A percentile compares a stretch with the other conserved stretches of the same genome.
These are phyloP conservation scores for Catocala nupta DNA, from an alignment of 2,888 invertebrate genomes.

Conservation along the genomic window DNA sequence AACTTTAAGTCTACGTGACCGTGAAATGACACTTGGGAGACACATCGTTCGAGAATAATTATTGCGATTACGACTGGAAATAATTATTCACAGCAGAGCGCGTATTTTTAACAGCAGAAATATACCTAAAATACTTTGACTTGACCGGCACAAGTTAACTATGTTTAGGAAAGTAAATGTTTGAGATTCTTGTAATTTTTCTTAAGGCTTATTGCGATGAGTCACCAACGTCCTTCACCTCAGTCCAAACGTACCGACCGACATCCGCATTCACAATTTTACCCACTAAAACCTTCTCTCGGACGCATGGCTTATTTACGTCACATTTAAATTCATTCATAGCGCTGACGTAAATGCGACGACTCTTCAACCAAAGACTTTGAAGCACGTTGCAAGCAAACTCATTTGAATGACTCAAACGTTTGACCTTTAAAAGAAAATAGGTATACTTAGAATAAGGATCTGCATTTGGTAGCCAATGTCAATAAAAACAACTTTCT, in stretches of 20 bases:
- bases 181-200: slow-evolving; percentile 64
- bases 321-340: slow-evolving; percentile 71
- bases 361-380: slow-evolving; percentile 48
- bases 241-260: slow-evolving; percentile 60
- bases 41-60: neutral
- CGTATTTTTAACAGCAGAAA: too few species aligned
- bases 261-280: slow-evolving; percentile 78
- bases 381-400: slow-evolving; percentile 42
- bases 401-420: slow-evolving; percentile 43
- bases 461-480: slow-evolving; percentile 26
- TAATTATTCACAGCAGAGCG: neutral
- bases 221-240: slow-evolving; percentile 82
- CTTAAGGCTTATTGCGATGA: slow-evolving; percentile 68
- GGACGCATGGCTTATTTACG: slow-evolving; percentile 56
- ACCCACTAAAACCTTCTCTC: slow-evolving; percentile 61
- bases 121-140: too few species aligned
- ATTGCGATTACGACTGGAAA: neutral
- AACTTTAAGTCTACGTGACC: too few species aligned
- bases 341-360: slow-evolving; percentile 58
- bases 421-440: slow-evolving; percentile 43
- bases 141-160: neutral
- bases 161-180: slow-evolving; percentile 22
- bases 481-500: slow-evolving; percentile 47
- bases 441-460: slow-evolving; percentile 6
- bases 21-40: neutral